Conservation (phyloP, 2,888 invertebrate species). For the Caenorhabditis sulstoni region DNA sequence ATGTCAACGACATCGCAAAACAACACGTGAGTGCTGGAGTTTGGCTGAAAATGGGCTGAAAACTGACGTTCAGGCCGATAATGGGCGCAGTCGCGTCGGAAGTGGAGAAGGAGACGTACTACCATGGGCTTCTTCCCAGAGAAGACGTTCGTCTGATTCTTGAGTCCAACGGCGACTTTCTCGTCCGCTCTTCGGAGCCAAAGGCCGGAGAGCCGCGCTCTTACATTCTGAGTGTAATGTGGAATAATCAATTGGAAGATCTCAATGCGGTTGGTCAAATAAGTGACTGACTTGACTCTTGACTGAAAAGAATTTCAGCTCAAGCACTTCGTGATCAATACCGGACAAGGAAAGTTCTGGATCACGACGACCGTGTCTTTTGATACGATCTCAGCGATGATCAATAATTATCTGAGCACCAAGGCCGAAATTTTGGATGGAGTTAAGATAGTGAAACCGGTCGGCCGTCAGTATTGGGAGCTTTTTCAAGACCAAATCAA, state of each 20-base stretch:
- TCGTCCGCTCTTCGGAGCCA: constrained; percentile 67
- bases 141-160: constrained; percentile 70
- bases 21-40: too few relatives aligned
- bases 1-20: too few relatives aligned
- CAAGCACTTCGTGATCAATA: constrained; percentile 63
- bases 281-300: neutral
- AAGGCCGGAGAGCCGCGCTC: constrained; percentile 40
- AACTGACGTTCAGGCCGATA: too few relatives aligned
- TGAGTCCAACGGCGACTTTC: constrained; percentile 63
- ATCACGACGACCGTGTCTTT: constrained; percentile 58
- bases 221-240: constrained; percentile 65
- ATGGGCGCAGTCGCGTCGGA: too few relatives aligned
- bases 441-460: constrained; percentile 47
- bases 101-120: constrained; percentile 47
- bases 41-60: too few relatives aligned
- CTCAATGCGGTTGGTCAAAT: neutral
- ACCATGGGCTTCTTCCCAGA: constrained; percentile 71
- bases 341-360: constrained; percentile 33
- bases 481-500: constrained; percentile 66
- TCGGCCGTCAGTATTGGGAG: constrained; percentile 70
- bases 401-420: constrained; percentile 38
- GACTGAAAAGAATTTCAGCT: constrained; percentile 20
- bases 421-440: constrained; percentile 33
- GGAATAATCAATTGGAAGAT: constrained; percentile 42
- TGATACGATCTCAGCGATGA: constrained; percentile 43